phyloP scores from a whole-genome alignment of 2,888 invertebrate genomes.

The Dryadula phaetusa region DNA sequence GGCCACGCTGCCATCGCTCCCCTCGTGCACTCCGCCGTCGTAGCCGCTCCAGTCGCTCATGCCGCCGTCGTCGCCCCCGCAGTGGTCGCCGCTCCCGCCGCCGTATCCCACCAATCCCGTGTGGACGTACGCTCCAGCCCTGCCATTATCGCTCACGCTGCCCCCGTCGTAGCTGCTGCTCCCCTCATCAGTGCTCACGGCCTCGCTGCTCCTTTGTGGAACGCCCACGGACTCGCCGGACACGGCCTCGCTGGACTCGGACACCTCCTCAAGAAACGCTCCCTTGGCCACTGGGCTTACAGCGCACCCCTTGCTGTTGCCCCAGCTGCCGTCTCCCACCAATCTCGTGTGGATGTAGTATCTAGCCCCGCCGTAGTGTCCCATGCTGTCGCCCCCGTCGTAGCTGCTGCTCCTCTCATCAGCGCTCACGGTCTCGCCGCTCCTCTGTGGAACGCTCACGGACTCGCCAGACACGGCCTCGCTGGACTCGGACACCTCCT shows the following conservation, averaged over 20 bases:
- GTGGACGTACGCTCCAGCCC: constrained; percentile 60
- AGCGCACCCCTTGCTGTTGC: constrained; percentile 62
- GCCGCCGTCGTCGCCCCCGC: constrained; percentile 49
- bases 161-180: constrained; percentile 51
- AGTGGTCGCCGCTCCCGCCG: constrained; percentile 55
- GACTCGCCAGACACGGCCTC: constrained; percentile 41
- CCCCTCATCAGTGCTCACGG: constrained; percentile 34
- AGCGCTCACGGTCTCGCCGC: constrained; percentile 36
- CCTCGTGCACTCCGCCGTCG: constrained; percentile 53
- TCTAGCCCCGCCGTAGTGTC: constrained; percentile 51
- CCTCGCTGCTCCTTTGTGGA: constrained; percentile 36
- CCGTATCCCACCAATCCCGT: constrained; percentile 65
- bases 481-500: constrained; percentile 51
- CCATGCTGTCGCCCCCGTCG: constrained; percentile 53
- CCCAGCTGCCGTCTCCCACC: constrained; percentile 78
- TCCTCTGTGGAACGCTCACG: constrained; percentile 34
- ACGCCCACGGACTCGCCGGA: constrained; percentile 59
- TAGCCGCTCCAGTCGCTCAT: constrained; percentile 53
- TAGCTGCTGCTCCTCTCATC: constrained; percentile 39
- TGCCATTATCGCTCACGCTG: constrained; percentile 51
- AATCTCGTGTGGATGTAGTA: constrained; percentile 73
- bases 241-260: constrained; percentile 48
- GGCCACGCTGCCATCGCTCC: constrained; percentile 54
- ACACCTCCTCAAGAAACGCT: constrained; percentile 54
- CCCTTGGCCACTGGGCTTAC: constrained; percentile 50